phyloP scores from a whole-genome alignment of 2,113 vertebrate genomes.

The Epinephelus moara region DNA sequence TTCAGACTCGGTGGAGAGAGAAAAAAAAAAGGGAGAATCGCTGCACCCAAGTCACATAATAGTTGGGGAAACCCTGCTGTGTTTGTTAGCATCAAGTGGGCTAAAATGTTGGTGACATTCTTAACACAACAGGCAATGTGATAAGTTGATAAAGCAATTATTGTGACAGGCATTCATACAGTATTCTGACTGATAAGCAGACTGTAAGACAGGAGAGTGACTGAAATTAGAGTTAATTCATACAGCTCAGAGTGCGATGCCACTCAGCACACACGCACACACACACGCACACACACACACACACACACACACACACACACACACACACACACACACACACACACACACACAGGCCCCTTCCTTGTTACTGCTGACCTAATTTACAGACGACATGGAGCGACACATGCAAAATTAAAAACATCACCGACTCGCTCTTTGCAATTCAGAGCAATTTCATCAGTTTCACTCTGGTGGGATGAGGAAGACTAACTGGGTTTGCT shows the following conservation, averaged over 20 bases:
- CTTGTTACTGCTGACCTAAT: slow-evolving; percentile 26
- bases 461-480: slow-evolving; percentile 18
- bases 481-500: slow-evolving; percentile 16
- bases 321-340: background rate
- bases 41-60: too few relatives aligned
- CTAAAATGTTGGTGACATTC: too few relatives aligned
- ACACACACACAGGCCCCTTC: background rate
- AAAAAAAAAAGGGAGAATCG: too few relatives aligned
- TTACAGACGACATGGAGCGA: slow-evolving; percentile 22
- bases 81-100: too few relatives aligned
- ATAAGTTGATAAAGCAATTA: too few relatives aligned
- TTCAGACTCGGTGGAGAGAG: too few relatives aligned
- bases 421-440: background rate
- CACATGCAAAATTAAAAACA: slow-evolving; percentile 26
- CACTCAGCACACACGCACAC: background rate
- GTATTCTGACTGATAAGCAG: background rate
- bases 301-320: background rate
- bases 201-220: background rate
- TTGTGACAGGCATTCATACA: background rate
- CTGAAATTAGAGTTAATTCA: background rate
- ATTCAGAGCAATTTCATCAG: slow-evolving; percentile 27
- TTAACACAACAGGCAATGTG: too few relatives aligned
- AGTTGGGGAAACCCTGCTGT: too few relatives aligned
- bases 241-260: background rate
- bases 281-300: too few relatives aligned